These are phyloP conservation scores for Lethenteron reissneri DNA, from an alignment of 2,113 vertebrate species.

Conservation along the genomic window DNA sequence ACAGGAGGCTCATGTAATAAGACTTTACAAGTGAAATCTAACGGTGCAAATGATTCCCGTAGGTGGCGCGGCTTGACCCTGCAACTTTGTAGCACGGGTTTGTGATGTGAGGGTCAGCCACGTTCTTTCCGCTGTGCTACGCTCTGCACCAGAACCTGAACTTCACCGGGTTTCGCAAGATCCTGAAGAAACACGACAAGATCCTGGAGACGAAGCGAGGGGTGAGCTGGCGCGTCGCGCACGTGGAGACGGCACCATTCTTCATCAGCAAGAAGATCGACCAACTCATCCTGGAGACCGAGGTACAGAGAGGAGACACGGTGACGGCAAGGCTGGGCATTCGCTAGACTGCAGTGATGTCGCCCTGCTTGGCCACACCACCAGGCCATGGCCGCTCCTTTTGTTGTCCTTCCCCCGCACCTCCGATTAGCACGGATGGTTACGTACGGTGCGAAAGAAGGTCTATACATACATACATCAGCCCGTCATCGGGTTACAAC, in stretches of 20 bases:
- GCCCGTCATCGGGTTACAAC: no score
- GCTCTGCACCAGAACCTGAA: conserved; percentile 62
- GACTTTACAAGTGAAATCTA: no score
- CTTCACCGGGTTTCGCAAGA: conserved; percentile 95
- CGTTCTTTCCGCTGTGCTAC: neutral
- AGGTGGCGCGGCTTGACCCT: neutral
- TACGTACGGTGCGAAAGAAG: no score
- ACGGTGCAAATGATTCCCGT: no score
- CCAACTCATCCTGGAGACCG: conserved; percentile 85
- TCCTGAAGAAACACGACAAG: conserved; percentile 98
- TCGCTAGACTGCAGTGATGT: no score
- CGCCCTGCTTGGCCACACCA: no score
- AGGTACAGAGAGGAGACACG: conserved; percentile 26
- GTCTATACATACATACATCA: no score
- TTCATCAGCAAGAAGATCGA: conserved; percentile 99
- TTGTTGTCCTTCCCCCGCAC: no score
- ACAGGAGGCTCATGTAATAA: no score
- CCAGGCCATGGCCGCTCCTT: no score
- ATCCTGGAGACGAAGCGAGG: conserved; percentile 80
- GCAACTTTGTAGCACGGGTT: neutral
- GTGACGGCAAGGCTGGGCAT: no score
- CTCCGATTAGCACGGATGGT: no score
- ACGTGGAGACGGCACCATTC: conserved; percentile 90
- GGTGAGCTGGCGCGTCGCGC: conserved; percentile 77
- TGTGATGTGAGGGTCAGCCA: neutral